A percentile compares a stretch with the other conserved stretches of the same genome.
Conservation (phyloP, 2,113 vertebrate genomes). For the Strix uralensis region DNA sequence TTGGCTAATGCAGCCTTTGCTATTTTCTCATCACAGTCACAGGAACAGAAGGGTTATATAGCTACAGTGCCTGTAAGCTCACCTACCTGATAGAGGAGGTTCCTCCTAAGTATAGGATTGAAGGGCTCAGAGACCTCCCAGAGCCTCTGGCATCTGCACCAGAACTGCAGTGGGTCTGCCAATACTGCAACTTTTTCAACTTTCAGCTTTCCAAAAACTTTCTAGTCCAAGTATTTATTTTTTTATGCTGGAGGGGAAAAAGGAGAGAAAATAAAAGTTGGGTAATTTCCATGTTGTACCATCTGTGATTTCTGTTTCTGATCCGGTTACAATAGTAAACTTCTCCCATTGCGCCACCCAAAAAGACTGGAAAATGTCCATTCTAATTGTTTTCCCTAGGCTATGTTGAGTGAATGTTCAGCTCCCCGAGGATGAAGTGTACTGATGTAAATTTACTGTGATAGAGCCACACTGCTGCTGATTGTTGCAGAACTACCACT, state of each 20-base stretch:
- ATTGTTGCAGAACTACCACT: slow-evolving; percentile 52
- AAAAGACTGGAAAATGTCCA: slow-evolving; percentile 38
- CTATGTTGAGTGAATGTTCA: slow-evolving; percentile 25
- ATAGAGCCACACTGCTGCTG: slow-evolving; percentile 37
- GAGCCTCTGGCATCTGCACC: neutral
- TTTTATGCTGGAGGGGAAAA: neutral
- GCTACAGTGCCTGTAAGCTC: neutral
- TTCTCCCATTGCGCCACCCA: neutral
- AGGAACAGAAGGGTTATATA: neutral
- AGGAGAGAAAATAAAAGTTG: neutral
- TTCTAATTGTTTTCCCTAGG: slow-evolving; percentile 53
- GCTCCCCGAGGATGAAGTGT: slow-evolving; percentile 18
- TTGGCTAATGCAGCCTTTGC: neutral
- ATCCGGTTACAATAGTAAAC: neutral
- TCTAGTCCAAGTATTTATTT: neutral
- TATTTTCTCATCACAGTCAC: neutral
- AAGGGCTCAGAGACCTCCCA: neutral
- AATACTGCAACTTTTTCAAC: neutral
- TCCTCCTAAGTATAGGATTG: neutral
- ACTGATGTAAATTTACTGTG: slow-evolving; percentile 61
- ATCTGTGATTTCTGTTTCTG: neutral
- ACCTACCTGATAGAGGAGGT: neutral
- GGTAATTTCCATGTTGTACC: neutral
- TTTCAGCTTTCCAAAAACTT: neutral
- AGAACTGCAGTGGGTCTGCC: neutral